Evolutionary conservation across 2,113 vertebrate species (phyloP), one percentile per base, ranked within the genome.

Genomic region (Ceratotherium simum): DNA sequence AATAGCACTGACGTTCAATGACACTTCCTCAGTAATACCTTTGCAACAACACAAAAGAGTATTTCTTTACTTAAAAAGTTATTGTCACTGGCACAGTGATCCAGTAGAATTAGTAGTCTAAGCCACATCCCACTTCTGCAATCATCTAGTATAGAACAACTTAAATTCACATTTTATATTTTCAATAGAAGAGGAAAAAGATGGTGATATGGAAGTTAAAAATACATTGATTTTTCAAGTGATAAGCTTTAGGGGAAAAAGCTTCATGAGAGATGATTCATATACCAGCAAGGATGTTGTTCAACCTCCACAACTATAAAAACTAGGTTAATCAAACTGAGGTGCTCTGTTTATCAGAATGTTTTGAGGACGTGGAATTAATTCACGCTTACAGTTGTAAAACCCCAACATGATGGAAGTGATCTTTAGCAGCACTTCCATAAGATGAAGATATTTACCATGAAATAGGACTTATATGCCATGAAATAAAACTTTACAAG

Each of bases 371-470:
- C 78, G 48, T 8, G n/a, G 33, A 70, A 91, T 90, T 73, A 73
- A 92, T 73, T 87, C 39, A 79, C 6, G 23, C 48, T 39, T 18
- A 27, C 7, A 67, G 33, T 27, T 46, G 31, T 33, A 70, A 54
- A 72, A 67, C 76, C 10, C 88, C 42, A 31, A 76, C 9, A 5
- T 31, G 36, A 93, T 23, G 25, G 69, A 96, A 88, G 60, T 23
- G 25, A 2, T 73, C 85, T 54, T 75, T n/a, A 75, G 72, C 3
- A 65, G 51, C 25, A 76, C 8, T 65, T 48, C 48, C 8, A 48
- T 23, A 78, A 95, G 13, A 79, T 83, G 62, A 97, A 89, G 67
- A 90, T 51, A 83, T 79, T 96, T 82, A 56, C 79, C 80, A 62
- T 69, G 62, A 89, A 96, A 42, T 27, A 91, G 46, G 8, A 91